phyloP scores from a whole-genome alignment of 2,888 invertebrate species.

The Drosophila macrospina region DNA sequence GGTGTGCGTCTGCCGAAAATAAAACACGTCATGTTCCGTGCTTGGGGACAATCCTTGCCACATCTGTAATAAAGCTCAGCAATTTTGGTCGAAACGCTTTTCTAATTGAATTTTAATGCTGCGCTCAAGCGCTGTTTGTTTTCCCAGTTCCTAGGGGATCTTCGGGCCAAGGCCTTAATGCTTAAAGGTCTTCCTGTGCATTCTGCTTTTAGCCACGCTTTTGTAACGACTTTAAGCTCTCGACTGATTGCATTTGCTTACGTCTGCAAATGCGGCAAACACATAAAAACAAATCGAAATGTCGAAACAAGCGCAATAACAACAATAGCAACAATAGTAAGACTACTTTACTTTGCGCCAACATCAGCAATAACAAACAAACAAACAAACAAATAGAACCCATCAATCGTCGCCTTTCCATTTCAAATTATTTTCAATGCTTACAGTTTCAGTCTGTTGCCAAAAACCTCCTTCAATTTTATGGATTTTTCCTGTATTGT shows the following conservation, averaged over 20 bases:
- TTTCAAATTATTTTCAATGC: constrained; percentile 35
- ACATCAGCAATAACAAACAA: constrained; percentile 22
- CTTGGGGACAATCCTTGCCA: constrained; percentile 49
- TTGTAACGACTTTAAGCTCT: constrained; percentile 35
- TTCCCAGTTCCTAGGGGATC: neutral
- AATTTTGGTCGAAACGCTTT: constrained; percentile 31
- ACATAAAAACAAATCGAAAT: constrained; percentile 54
- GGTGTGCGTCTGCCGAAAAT: constrained; percentile 25
- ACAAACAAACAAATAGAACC: too few relatives aligned
- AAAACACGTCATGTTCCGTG: constrained; percentile 71
- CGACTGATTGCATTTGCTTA: constrained; percentile 35
- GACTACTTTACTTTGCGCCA: constrained; percentile 5
- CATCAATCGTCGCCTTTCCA: constrained; percentile 22
- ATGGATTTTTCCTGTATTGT: neutral
- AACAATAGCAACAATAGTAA: constrained; percentile 9
- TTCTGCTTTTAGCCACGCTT: constrained; percentile 24
- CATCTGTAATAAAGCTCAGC: constrained; percentile 36
- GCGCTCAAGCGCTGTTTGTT: constrained; percentile 6
- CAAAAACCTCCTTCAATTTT: neutral
- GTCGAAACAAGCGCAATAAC: constrained; percentile 35
- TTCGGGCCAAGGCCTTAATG: constrained; percentile 13
- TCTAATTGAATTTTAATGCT: constrained; percentile 79
- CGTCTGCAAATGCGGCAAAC: constrained; percentile 30
- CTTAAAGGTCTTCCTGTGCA: constrained; percentile 18
- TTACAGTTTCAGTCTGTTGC: constrained; percentile 49